These are phyloP conservation scores for Platyscapa corneri DNA, from an alignment of 1,140 invertebrate genomes.

Conservation along the genomic window DNA sequence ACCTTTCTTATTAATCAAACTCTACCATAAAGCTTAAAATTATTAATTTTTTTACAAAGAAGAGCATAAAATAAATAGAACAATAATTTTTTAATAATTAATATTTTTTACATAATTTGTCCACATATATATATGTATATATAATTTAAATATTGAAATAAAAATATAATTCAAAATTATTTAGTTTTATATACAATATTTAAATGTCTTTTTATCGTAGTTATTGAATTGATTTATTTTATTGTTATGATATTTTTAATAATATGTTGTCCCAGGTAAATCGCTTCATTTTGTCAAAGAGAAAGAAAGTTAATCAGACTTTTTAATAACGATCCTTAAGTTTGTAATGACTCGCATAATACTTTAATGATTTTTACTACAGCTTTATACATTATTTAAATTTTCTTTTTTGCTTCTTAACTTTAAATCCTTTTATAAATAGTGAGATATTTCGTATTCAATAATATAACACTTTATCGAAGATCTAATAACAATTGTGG, in stretches of 20 bases:
- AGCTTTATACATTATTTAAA: constrained; percentile 11
- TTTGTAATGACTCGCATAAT: not conserved
- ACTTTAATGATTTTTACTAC: not conserved
- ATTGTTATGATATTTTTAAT: not conserved
- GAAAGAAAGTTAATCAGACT: constrained; percentile 20
- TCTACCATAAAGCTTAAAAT: constrained; percentile 12
- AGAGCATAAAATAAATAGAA: constrained; percentile 8
- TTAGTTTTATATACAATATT: constrained; percentile 41
- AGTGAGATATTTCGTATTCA: not conserved
- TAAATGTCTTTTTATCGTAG: not conserved
- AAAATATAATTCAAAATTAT: constrained; percentile 28
- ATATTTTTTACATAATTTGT: constrained; percentile 31
- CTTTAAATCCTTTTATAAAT: not conserved
- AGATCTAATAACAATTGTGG: not conserved
- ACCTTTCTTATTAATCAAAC: too few relatives aligned
- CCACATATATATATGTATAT: constrained; percentile 6
- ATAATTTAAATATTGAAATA: constrained; percentile 8
- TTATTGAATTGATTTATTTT: constrained; percentile 6
- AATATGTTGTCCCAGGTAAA: not conserved
- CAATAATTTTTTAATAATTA: not conserved
- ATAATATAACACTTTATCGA: constrained; percentile 15
- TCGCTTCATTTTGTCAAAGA: not conserved
- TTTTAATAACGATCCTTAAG: constrained; percentile 17
- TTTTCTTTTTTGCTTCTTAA: not conserved
- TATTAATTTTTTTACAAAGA: constrained; percentile 10